These are phyloP conservation scores for Drosophila paranaensis DNA, from an alignment of 2,888 invertebrate species.

Conservation along the genomic window DNA sequence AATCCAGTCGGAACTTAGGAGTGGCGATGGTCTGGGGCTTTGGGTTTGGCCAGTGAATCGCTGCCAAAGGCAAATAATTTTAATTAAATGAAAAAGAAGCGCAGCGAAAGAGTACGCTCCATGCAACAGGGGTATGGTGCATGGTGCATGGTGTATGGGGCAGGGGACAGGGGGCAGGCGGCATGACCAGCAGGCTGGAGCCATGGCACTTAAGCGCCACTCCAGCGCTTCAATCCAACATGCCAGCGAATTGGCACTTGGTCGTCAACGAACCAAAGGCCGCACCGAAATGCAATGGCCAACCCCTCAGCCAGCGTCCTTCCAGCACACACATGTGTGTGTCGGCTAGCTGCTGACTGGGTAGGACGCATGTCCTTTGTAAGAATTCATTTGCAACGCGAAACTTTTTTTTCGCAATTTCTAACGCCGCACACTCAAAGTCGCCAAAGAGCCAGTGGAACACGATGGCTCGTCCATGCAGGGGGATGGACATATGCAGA, in stretches of 20 bases:
- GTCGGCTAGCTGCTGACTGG: constrained; percentile 22
- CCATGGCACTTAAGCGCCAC: constrained; percentile 72
- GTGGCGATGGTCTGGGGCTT: constrained; percentile 22
- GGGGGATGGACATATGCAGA: constrained; percentile 8
- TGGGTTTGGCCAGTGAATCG: constrained; percentile 34
- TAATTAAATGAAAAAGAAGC: constrained; percentile 79
- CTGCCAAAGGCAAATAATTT: constrained; percentile 73
- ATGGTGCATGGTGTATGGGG: background rate
- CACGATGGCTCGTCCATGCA: constrained; percentile 13
- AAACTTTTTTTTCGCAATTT: constrained; percentile 79
- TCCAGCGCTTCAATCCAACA: constrained; percentile 71
- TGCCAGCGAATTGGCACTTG: constrained; percentile 75
- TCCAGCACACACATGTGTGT: constrained; percentile 1
- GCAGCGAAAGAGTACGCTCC: constrained; percentile 39
- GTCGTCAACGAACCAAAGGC: constrained; percentile 76
- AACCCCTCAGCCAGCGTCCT: background rate
- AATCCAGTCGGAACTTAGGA: too few species aligned
- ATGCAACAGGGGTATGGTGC: background rate
- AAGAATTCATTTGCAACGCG: constrained; percentile 77
- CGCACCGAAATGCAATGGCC: constrained; percentile 69
- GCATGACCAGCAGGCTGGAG: constrained; percentile 37
- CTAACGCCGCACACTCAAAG: constrained; percentile 77
- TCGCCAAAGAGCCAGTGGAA: constrained; percentile 61
- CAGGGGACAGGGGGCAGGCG: constrained; percentile 1
- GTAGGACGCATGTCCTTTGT: constrained; percentile 66